Percentiles rank a stretch among this genome's conserved stretches.
Evolutionary conservation across 2,797 vertebrate species (phyloP).

Genomic region (Salarias fasciatus): DNA sequence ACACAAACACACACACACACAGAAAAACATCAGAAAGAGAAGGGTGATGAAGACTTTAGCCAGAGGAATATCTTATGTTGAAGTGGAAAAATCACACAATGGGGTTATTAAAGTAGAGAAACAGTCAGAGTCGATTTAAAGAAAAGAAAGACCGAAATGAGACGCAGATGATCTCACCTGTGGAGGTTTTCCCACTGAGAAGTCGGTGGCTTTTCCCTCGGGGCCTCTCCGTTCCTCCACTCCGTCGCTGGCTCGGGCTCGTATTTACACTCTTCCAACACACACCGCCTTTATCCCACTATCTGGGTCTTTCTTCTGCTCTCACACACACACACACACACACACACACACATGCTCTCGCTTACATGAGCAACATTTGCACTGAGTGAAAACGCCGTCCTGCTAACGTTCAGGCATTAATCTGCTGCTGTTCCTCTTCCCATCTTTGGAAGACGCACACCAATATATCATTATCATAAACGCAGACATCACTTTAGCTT

Average conservation of each 20-base stretch:
- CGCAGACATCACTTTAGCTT: too few relatives aligned
- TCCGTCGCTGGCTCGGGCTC: constrained; percentile 57
- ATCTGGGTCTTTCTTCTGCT: too few relatives aligned
- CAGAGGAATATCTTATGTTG: too few relatives aligned
- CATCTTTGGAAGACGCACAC: neutral
- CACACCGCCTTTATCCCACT: too few relatives aligned
- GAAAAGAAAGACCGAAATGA: neutral
- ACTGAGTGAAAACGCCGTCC: constrained; percentile 10
- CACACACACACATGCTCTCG: constrained; percentile 26
- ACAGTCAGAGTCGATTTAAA: neutral
- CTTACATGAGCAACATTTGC: constrained; percentile 43
- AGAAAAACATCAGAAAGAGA: neutral
- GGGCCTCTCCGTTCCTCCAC: constrained; percentile 53
- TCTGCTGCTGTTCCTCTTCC: constrained; percentile 12
- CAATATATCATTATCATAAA: too few relatives aligned
- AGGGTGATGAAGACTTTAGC: too few relatives aligned
- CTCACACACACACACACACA: too few relatives aligned
- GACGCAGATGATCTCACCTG: constrained; percentile 6
- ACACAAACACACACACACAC: too few relatives aligned
- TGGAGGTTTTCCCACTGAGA: constrained; percentile 45
- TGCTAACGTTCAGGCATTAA: constrained; percentile 5
- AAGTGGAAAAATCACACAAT: too few relatives aligned
- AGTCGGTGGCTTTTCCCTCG: constrained; percentile 36
- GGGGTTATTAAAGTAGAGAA: too few relatives aligned
- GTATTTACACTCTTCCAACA: constrained; percentile 51